Evolutionary conservation across 2,113 vertebrate species (phyloP), one percentile per base, ranked within the genome.

Genomic region (Ceyx melanurus): DNA sequence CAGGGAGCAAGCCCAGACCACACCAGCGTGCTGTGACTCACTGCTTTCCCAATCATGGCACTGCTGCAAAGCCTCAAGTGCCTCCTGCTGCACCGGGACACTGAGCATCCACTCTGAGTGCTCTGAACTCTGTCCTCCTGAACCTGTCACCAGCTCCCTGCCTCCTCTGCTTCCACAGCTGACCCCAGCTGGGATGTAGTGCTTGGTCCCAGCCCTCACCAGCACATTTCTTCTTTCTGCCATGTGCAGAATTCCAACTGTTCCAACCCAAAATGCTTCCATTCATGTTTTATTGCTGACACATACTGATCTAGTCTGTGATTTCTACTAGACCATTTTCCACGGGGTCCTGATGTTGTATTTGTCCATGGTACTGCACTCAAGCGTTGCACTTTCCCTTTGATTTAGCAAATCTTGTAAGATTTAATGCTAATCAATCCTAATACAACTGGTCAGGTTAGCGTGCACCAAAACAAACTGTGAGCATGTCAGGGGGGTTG

Each of bases 71-170:
- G 78, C 60, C 42, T 78, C 20, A 35, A 62, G 28, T 8, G 45
- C 42, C 54, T 21, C 29, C 62, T 62, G 58, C 45, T 73, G 40
- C 0, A 9, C 54, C 76, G 62, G 0, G 0, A 68, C 42, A 40
- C 17, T 12, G 14, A 4, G 4, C 68, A 33, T 50, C 83, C 14
- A 15, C 68, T 82, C 53, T 40, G 43, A 57, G 48, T 87, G 13
- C 17, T 75, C 61, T 31, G 78, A 86, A 53, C n/a, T 23, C 6
- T 29, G 53, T 54, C 25, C 17, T 83, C 40, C 73, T 65, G 58
- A 66, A 66, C 23, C 54, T 45, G 29, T 15, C 50, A 84, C 18
- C 20, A 48, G 18, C 40, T 64, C 78, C 71, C 56, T 25, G 40
- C 6, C 25, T 64, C 18, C 53, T 51, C 40, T 76, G 42, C 46